Evolutionary conservation across 2,797 vertebrate species (phyloP).

Genomic region (Tapirus indicus): DNA sequence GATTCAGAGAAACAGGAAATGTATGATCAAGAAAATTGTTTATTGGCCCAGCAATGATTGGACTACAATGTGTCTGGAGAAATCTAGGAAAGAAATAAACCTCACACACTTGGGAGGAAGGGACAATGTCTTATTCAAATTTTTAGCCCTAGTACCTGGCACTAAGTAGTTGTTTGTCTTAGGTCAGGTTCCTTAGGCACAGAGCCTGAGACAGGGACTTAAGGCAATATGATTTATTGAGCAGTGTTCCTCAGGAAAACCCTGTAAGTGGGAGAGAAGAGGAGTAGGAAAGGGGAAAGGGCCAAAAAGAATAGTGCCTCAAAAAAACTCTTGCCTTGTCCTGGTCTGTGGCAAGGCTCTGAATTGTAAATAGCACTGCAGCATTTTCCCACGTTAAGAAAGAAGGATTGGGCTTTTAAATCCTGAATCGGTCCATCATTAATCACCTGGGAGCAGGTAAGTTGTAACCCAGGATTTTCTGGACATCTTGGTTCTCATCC

Average conservation of each 20-base stretch:
- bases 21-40: background rate
- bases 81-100: conserved; percentile 20
- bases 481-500: background rate
- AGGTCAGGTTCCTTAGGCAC: background rate
- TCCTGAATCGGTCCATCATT: background rate
- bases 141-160: background rate
- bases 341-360: background rate
- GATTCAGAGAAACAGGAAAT: background rate
- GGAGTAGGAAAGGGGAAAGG: background rate
- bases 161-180: background rate
- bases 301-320: background rate
- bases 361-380: background rate
- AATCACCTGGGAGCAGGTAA: background rate
- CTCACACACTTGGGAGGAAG: background rate
- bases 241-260: background rate
- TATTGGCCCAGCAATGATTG: background rate
- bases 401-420: background rate
- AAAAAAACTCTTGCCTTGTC: background rate
- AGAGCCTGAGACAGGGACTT: background rate
- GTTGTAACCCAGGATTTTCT: conserved; percentile 18
- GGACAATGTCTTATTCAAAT: background rate
- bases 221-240: background rate
- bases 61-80: background rate
- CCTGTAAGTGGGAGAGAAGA: background rate
- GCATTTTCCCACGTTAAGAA: background rate